Conservation (phyloP, 2,113 vertebrate species). For the Ceuthmochares aereus region DNA sequence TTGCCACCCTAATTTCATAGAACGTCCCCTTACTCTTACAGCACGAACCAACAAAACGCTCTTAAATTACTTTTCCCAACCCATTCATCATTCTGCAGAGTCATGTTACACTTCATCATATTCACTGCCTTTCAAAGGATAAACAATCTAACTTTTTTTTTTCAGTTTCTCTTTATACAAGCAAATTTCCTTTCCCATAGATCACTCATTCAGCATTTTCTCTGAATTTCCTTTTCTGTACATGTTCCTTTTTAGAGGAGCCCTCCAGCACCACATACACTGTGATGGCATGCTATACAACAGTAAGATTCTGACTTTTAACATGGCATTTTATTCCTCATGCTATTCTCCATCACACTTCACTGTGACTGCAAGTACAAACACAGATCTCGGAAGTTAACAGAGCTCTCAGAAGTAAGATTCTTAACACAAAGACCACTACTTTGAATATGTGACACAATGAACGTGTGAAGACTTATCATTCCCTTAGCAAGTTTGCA, state of each 20-base stretch:
- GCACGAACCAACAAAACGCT: not conserved
- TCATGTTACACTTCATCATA: not conserved
- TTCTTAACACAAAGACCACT: not conserved
- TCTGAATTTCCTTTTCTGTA: not conserved
- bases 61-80: not conserved
- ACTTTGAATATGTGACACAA: not conserved
- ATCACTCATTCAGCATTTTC: not conserved
- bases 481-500: too few species aligned
- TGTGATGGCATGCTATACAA: not conserved
- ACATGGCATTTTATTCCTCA: not conserved
- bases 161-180: not conserved
- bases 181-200: not conserved
- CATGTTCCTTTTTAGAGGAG: not conserved
- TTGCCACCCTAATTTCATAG: not conserved
- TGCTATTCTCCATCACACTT: not conserved
- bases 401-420: not conserved
- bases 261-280: not conserved
- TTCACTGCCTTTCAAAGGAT: not conserved
- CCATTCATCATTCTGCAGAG: not conserved
- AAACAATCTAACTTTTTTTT: not conserved
- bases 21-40: not conserved
- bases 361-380: not conserved
- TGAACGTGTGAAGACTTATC: not conserved
- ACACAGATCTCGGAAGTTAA: not conserved
- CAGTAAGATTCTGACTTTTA: not conserved